These are phyloP conservation scores for Arbacia lixula DNA, from an alignment of 53 echinoderm and acorn worm genomes.

Conservation along the genomic window DNA sequence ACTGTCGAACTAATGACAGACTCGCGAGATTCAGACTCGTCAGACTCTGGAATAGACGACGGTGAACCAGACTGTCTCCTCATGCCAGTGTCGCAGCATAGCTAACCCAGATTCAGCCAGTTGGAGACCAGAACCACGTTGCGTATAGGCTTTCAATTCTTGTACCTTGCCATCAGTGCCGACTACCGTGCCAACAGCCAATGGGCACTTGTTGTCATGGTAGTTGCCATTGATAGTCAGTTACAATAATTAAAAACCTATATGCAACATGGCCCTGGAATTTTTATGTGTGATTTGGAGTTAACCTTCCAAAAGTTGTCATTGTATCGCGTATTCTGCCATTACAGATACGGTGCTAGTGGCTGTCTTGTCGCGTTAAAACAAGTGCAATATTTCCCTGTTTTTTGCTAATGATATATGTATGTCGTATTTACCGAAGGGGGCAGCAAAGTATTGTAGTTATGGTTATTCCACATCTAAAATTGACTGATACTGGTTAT, in stretches of 20 bases:
- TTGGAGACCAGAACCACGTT: too few species aligned
- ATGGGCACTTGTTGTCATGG: too few species aligned
- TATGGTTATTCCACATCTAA: conserved; percentile 17
- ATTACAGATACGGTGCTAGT: conserved; percentile 57
- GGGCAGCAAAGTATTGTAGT: conserved; percentile 37
- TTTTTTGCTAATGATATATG: conserved; percentile 21
- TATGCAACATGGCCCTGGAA: conserved; percentile 3
- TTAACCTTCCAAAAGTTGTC: conserved; percentile 23
- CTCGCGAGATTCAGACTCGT: conserved; percentile 52
- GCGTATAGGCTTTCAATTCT: too few species aligned
- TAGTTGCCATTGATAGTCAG: too few species aligned
- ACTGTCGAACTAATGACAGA: conserved; percentile 18
- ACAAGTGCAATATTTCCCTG: conserved; percentile 57
- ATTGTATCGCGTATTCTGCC: conserved; percentile 55
- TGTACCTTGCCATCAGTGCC: too few species aligned
- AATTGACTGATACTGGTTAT: not conserved
- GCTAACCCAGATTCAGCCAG: conserved; percentile 37
- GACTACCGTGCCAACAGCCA: too few species aligned
- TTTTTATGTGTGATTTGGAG: not conserved
- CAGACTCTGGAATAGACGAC: conserved; percentile 50
- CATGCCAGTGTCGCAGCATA: conserved; percentile 39
- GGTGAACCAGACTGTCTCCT: conserved; percentile 50
- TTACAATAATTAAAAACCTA: too few species aligned
- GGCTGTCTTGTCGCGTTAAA: conserved; percentile 51
- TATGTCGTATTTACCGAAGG: conserved; percentile 23